Evolutionary conservation across 1,140 invertebrate species (phyloP), one percentile per base, ranked within the genome.

Genomic region (Palaemon carinicauda): DNA sequence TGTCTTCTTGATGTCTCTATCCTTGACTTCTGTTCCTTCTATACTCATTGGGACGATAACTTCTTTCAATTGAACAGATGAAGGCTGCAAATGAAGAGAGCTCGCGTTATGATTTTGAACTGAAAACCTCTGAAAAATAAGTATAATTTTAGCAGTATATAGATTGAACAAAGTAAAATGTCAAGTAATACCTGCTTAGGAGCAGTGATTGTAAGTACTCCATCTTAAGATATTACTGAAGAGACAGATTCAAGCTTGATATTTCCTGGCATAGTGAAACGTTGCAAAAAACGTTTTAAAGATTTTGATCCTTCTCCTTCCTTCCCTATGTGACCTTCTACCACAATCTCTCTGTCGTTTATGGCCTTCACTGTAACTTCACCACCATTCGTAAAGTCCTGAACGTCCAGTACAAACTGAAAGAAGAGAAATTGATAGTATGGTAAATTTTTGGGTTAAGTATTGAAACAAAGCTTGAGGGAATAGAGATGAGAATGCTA

Each of bases 271-370:
- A 95, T 88, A n/a, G 92, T 91, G 87, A 95, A 96, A 52, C 94
- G 93, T 52, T 96, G 94, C n/a, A 94, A 94, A 91, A 97, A 97
- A 90, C 96, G 95, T 5, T 95, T 93, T 0, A 94, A 21, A 33
- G 60, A 50, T 41, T 50, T 79, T 5, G 54, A 7, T 51, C 73
- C 80, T 19, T 51, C 86, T 1, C 33, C 51, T 7, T 73, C 54
- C 33, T 29, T 56, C 27, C 77, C 80, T 1, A 73, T 41, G 9
- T 31, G 69, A 1, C 82, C 82, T 50, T 78, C 79, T 27, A 82
- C 79, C 54, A 87, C 86, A 52, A 87, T 56, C 27, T 82, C 79
- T 21, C 56, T 29, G 10, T 80, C 86, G 19, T 87, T 75, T 12
- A 82, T 29, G 27, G 33, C 56, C 29, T 82, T 87, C 33, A 87